Evolutionary conservation across 2,113 vertebrate genomes (phyloP).

Genomic region (Melanocharis versteri): DNA sequence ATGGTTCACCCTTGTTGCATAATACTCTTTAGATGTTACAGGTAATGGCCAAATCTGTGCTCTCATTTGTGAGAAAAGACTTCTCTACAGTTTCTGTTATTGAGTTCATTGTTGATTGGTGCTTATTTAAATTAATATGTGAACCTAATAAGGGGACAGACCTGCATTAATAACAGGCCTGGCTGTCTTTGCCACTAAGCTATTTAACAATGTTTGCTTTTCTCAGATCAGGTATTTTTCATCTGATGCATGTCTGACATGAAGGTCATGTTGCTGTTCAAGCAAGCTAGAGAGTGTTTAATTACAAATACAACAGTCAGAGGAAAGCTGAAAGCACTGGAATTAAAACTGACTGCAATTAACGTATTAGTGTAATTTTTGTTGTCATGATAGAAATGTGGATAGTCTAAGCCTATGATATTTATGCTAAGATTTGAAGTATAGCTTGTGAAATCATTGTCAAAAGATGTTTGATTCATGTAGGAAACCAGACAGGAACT

Average conservation of each 20-base stretch:
- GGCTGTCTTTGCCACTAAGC: not conserved
- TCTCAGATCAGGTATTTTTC: not conserved
- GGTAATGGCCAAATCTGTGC: not conserved
- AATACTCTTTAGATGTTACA: not conserved
- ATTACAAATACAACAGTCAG: not conserved
- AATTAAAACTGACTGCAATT: not conserved
- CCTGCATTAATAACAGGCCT: not conserved
- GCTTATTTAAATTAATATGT: not conserved
- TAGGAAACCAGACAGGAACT: not conserved
- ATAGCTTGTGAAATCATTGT: not conserved
- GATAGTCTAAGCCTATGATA: not conserved
- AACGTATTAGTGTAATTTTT: not conserved
- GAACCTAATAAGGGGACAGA: not conserved
- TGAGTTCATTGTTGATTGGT: not conserved
- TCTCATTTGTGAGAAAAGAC: not conserved
- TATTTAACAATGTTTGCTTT: not conserved
- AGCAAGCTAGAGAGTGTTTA: not conserved
- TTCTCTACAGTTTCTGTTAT: not conserved
- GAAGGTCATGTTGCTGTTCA: not conserved
- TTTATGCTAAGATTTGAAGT: not conserved
- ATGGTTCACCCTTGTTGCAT: not conserved
- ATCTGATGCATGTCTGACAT: not conserved
- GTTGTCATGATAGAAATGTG: not conserved
- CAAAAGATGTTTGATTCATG: not conserved
- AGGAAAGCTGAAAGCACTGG: not conserved